Evolutionary conservation across 2,888 invertebrate genomes (phyloP), one percentile per base, ranked within the genome.

Genomic region (Cepaea hortensis): DNA sequence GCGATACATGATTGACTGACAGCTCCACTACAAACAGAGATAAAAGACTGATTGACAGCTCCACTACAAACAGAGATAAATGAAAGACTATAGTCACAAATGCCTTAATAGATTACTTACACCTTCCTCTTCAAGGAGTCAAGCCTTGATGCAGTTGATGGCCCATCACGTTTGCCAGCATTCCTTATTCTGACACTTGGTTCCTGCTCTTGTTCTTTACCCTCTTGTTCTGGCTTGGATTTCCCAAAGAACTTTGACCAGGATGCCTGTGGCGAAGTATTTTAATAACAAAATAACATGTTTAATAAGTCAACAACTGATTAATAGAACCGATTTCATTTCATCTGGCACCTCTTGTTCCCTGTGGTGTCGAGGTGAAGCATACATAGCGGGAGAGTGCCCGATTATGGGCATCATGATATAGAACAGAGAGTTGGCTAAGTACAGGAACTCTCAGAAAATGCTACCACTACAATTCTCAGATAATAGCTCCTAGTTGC

Each of bases 81-180:
- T 35, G 35, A 35, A 35, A 35, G 35, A 35, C 35, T 35, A 35
- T 35, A 35, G 35, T 35, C 35, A 35, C 35, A 35, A 35, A 35
- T 35, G 35, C 35, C 35, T 18, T 68, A 18, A 5, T 23, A 20
- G 55, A 50, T 11, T 5, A 62, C 85, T 88, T 87, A 90, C 90
- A 85, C 87, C 87, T 88, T 86, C 80, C 88, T 89, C 72, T 89
- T 88, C 6, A 90, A 82, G 11, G 88, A 87, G 50, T 87, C 83
- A 4, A 89, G 85, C 72, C 88, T 72, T 4, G 85, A 85, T 2
- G 15, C 61, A 20, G 85, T 81, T 20, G 81, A 68, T 7, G 81
- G 85, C 62, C 85, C 85, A 73, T 85, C 85, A 46, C 18, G 62
- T 75, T 48, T 55, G 15, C 15, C 20, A 9, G 61, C 73, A 23